Conservation (phyloP, 2,888 invertebrate genomes). For the Escarpia spicata region DNA sequence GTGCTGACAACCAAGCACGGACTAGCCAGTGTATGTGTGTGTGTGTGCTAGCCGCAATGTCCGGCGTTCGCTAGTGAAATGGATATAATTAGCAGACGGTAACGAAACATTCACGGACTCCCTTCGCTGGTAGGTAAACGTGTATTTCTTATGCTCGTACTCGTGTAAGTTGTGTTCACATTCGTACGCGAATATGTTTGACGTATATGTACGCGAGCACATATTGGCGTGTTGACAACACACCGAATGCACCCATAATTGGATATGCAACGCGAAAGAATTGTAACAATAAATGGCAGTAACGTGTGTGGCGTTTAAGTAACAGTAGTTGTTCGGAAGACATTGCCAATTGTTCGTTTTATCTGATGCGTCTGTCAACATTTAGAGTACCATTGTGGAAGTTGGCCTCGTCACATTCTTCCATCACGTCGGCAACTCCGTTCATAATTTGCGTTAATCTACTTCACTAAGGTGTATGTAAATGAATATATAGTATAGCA, state of each 20-base stretch:
- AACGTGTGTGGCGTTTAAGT: neutral
- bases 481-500: no score
- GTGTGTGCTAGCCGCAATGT: neutral
- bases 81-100: neutral
- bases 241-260: neutral
- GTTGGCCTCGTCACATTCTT: no score
- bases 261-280: neutral
- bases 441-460: no score
- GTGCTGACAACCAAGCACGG: neutral
- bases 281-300: neutral
- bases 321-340: neutral
- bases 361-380: no score
- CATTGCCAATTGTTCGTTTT: neutral
- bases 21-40: no score
- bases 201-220: neutral
- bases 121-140: slow-evolving; percentile 10
- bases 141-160: neutral
- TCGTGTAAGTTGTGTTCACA: neutral
- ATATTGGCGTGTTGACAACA: neutral
- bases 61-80: slow-evolving; percentile 12
- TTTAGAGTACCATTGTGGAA: no score
- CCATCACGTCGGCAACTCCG: no score
- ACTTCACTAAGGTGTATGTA: no score
- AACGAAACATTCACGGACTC: neutral
- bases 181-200: neutral